A percentile compares a stretch with the other conserved stretches of the same genome.
Conservation (phyloP, 2,888 invertebrate genomes). For the Reticulitermes lucifugus region DNA sequence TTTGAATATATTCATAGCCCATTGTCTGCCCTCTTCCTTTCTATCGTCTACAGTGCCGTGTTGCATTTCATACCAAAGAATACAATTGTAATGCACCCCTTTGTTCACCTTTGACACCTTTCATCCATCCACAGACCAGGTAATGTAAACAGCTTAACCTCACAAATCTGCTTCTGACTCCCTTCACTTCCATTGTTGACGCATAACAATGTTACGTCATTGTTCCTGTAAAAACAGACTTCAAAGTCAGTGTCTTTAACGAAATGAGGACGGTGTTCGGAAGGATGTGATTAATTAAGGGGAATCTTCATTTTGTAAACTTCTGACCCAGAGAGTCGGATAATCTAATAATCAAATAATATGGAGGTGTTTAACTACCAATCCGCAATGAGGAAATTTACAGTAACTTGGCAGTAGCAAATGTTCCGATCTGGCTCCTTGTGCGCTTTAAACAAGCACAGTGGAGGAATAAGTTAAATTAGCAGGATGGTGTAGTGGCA, state of each 20-base stretch:
- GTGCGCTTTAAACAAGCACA: too few relatives aligned
- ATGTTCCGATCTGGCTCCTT: too few relatives aligned
- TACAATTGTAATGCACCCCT: neutral
- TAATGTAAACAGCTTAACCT: slow-evolving; percentile 9
- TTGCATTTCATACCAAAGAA: neutral
- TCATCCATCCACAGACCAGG: neutral
- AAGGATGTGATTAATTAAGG: too few relatives aligned
- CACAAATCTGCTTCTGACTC: neutral
- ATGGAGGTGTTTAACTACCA: too few relatives aligned
- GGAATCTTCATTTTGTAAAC: too few relatives aligned
- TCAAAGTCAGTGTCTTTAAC: neutral
- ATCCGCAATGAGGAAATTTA: too few relatives aligned
- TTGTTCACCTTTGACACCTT: slow-evolving; percentile 20
- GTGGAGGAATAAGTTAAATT: too few relatives aligned
- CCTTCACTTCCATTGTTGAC: neutral
- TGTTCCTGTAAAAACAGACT: neutral
- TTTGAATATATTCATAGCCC: neutral
- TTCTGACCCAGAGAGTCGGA: too few relatives aligned
- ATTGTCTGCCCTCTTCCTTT: neutral
- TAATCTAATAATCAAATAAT: too few relatives aligned
- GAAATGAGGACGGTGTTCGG: neutral
- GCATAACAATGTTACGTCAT: neutral
- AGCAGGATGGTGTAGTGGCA: too few relatives aligned
- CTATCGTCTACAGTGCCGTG: neutral
- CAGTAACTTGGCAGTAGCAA: too few relatives aligned